Conservation (phyloP, 1,140 invertebrate species). For the Planococcus citri region DNA sequence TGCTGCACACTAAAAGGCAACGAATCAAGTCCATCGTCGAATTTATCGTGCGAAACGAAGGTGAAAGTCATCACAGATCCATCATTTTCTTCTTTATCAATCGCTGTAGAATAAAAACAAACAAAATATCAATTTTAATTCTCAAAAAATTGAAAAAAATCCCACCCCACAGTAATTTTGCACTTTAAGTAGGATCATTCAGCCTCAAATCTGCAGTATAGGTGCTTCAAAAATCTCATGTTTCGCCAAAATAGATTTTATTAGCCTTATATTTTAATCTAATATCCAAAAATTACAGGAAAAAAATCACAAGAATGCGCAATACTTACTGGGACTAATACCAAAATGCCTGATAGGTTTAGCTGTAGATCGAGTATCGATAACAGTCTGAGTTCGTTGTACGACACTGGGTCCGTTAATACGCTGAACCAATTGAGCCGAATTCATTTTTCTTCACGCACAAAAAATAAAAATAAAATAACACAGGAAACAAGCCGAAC, state of each 20-base stretch:
- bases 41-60: background rate
- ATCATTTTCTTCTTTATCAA: background rate
- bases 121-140: no score
- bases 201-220: no score
- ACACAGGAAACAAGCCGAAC: no score
- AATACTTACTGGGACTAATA: background rate
- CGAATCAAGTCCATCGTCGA: background rate
- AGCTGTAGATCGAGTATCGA: background rate
- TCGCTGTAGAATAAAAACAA: background rate
- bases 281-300: no score
- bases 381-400: background rate
- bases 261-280: no score
- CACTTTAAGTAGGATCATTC: no score
- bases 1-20: slow-evolving; percentile 8
- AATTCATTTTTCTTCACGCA: background rate
- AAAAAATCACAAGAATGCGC: no score
- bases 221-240: no score
- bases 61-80: background rate
- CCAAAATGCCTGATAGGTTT: background rate
- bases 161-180: no score
- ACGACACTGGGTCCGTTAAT: background rate
- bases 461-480: no score
- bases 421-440: background rate
- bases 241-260: no score
- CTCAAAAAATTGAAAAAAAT: no score